phyloP scores from a whole-genome alignment of 2,888 invertebrate genomes.

The Drosophila meridionalis region DNA sequence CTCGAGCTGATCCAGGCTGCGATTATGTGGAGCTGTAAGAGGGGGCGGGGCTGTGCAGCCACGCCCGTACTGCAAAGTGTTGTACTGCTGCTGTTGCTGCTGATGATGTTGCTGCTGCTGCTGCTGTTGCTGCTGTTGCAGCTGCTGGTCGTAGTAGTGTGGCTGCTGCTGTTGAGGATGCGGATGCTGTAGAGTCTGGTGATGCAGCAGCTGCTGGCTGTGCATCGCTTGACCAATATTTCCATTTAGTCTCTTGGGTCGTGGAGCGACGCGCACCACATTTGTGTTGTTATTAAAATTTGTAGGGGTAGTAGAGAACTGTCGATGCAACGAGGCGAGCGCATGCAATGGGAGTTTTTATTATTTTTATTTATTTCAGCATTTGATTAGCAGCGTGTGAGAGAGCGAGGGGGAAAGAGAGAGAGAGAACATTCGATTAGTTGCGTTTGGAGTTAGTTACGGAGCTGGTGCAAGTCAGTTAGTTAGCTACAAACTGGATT shows the following conservation, averaged over 20 bases:
- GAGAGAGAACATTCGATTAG: slow-evolving; percentile 52
- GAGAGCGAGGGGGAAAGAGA: slow-evolving; percentile 20
- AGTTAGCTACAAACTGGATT: slow-evolving; percentile 20
- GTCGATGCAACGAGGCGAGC: slow-evolving; percentile 29
- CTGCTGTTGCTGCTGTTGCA: slow-evolving; percentile 49
- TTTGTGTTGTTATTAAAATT: slow-evolving; percentile 88
- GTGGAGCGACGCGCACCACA: slow-evolving; percentile 85
- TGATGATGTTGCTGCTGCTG: slow-evolving; percentile 49
- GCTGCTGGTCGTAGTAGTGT: slow-evolving; percentile 71
- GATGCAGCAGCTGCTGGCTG: slow-evolving; percentile 84
- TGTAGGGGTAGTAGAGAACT: slow-evolving; percentile 86
- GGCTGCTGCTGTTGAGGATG: slow-evolving; percentile 70
- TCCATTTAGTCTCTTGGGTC: slow-evolving; percentile 84
- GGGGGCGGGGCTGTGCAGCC: slow-evolving; percentile 65
- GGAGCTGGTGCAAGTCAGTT: slow-evolving; percentile 17
- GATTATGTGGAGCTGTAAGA: slow-evolving; percentile 54
- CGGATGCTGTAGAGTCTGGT: slow-evolving; percentile 84
- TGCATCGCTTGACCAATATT: slow-evolving; percentile 83
- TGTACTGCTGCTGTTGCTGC: slow-evolving; percentile 85
- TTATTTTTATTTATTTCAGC: slow-evolving; percentile 1
- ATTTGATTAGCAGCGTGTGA: slow-evolving; percentile 30
- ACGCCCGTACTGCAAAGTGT: slow-evolving; percentile 78
- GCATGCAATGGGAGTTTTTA: slow-evolving; percentile 33
- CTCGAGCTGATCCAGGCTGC: slow-evolving; percentile 47
- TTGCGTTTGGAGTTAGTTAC: slow-evolving; percentile 45